These are phyloP conservation scores for Lophotis ruficrista DNA, from an alignment of 2,113 vertebrate genomes.

Conservation along the genomic window DNA sequence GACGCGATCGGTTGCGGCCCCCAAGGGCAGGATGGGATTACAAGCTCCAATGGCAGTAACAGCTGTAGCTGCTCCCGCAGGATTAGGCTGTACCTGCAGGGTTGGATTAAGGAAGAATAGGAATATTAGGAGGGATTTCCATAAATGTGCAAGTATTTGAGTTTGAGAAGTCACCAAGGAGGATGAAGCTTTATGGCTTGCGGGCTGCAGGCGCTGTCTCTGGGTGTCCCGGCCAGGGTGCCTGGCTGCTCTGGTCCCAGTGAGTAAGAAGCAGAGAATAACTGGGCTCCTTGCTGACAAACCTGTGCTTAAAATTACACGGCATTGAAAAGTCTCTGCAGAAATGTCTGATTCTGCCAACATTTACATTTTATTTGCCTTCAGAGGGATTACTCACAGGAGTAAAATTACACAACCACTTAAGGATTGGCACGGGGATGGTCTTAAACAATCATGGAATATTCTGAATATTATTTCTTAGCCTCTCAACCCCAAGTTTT, in stretches of 20 bases:
- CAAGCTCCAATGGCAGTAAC: not conserved
- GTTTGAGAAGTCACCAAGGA: not conserved
- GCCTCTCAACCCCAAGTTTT: not conserved
- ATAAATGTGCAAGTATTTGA: not conserved
- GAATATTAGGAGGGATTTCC: not conserved
- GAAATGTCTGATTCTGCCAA: not conserved
- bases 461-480: not conserved
- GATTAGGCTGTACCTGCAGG: not conserved
- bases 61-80: not conserved
- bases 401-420: not conserved
- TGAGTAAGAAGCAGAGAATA: not conserved
- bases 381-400: not conserved
- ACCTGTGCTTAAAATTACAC: not conserved
- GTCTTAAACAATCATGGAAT: not conserved
- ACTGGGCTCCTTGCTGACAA: not conserved
- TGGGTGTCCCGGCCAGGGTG: not conserved
- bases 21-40: not conserved
- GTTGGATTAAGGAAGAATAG: not conserved
- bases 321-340: not conserved
- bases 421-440: not conserved
- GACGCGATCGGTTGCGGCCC: accelerated
- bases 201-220: not conserved
- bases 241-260: accelerated
- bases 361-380: constrained; percentile 8
- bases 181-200: not conserved